Conservation (phyloP, 2,113 vertebrate species). For the Phalacrocorax pelagicus region DNA sequence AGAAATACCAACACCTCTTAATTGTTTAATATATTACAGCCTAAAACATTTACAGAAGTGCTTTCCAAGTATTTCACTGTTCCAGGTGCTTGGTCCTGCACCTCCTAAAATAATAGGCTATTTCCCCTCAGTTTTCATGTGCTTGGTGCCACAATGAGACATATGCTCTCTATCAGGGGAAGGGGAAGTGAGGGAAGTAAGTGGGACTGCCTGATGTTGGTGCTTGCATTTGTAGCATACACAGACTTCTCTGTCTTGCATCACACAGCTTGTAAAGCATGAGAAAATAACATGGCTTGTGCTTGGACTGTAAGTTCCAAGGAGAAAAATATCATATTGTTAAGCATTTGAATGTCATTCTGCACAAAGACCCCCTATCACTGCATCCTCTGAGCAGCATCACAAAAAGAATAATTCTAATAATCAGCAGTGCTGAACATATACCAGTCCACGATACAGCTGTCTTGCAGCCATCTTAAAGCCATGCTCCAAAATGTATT, state of each 20-base stretch:
- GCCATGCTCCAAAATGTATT: neutral
- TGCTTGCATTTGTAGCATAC: neutral
- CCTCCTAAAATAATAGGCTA: constrained; percentile 51
- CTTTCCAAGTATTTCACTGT: constrained; percentile 52
- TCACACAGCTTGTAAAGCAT: neutral
- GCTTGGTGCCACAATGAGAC: constrained; percentile 1
- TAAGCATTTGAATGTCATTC: neutral
- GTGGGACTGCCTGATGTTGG: neutral
- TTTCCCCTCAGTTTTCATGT: constrained; percentile 33
- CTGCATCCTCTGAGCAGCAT: neutral
- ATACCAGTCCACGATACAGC: neutral
- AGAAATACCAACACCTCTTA: constrained; percentile 59
- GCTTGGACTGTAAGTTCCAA: neutral
- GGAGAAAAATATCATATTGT: neutral
- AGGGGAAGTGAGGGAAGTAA: constrained; percentile 14
- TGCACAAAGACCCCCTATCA: neutral
- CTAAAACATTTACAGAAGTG: constrained; percentile 41
- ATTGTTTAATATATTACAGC: constrained; percentile 50
- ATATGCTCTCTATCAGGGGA: constrained; percentile 5
- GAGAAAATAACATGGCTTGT: neutral
- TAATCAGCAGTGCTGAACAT: neutral
- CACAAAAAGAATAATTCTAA: neutral
- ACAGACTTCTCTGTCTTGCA: neutral
- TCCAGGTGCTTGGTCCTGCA: constrained; percentile 52
- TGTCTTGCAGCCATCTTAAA: neutral